phyloP scores from a whole-genome alignment of 2,797 vertebrate genomes.

The Parotocinclus haroldoi region DNA sequence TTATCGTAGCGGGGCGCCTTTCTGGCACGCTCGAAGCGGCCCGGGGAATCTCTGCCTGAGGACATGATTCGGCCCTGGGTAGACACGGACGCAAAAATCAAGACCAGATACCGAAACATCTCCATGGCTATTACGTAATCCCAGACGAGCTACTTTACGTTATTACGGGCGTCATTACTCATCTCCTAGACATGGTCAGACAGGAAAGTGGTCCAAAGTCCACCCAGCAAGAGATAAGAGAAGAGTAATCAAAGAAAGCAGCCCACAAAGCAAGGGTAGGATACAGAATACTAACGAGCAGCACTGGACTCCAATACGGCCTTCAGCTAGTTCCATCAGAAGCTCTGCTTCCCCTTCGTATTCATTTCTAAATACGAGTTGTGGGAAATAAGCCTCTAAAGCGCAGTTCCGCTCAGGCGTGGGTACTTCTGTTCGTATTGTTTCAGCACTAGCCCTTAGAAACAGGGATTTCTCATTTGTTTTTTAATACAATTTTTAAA shows the following conservation, averaged over 20 bases:
- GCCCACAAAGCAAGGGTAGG: background rate
- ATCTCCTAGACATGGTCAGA: background rate
- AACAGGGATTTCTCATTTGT: no score
- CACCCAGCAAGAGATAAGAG: slow-evolving; percentile 2
- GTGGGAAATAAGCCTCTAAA: no score
- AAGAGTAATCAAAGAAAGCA: slow-evolving; percentile 9
- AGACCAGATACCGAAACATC: no score
- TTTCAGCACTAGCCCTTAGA: no score
- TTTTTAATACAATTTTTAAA: no score
- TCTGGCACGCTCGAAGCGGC: slow-evolving; percentile 63
- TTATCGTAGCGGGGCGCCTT: slow-evolving; percentile 69
- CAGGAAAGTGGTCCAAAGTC: slow-evolving; percentile 4
- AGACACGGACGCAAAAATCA: no score
- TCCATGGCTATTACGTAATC: no score
- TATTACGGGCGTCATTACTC: no score
- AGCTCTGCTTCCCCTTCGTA: background rate
- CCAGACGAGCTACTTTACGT: no score
- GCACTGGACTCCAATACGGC: background rate
- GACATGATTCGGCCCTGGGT: slow-evolving; percentile 71
- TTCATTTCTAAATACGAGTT: no score
- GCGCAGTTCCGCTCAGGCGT: no score
- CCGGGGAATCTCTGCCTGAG: slow-evolving; percentile 61
- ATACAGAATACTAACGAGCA: background rate
- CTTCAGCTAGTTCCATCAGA: background rate
- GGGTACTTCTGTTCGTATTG: no score